phyloP scores from a whole-genome alignment of 1,140 invertebrate species.

The Pygmarrhopalites habei region DNA sequence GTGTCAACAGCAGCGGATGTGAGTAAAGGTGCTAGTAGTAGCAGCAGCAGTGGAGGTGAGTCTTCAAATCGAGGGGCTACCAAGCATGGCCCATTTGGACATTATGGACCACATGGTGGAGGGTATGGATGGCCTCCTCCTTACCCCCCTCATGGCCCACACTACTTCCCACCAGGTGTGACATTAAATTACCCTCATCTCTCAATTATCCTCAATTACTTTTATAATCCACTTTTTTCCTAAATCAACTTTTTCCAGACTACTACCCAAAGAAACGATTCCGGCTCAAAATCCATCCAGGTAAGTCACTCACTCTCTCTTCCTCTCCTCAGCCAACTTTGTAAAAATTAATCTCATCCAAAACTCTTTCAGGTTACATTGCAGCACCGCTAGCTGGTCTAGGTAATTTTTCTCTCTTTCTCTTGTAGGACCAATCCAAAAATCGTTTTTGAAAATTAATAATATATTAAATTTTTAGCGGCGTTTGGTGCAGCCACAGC shows the following conservation, averaged over 20 bases:
- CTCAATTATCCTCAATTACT: neutral
- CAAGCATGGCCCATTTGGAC: neutral
- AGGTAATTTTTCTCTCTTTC: too few species aligned
- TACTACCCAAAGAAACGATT: conserved; percentile 20
- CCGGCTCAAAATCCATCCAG: conserved; percentile 25
- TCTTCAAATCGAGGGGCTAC: neutral
- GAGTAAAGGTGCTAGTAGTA: neutral
- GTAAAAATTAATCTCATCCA: conserved; percentile 16
- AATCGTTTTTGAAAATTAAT: too few species aligned
- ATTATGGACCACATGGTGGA: neutral
- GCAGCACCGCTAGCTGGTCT: conserved; percentile 27
- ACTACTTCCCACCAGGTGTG: conserved; percentile 7
- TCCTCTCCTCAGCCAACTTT: too few species aligned
- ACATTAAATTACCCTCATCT: neutral
- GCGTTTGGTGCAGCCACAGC: conserved; percentile 28
- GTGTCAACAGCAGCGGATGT: conserved; percentile 2
- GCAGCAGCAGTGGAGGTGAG: neutral
- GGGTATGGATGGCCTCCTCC: neutral
- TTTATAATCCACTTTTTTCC: neutral
- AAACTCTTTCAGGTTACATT: conserved; percentile 25
- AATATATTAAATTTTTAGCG: too few species aligned
- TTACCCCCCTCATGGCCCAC: neutral
- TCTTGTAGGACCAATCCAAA: too few species aligned
- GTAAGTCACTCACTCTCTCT: too few species aligned
- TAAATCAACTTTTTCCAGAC: conserved; percentile 10